These are phyloP conservation scores for Rhagonycha lutea DNA, from an alignment of 2,888 invertebrate genomes.

Conservation along the genomic window DNA sequence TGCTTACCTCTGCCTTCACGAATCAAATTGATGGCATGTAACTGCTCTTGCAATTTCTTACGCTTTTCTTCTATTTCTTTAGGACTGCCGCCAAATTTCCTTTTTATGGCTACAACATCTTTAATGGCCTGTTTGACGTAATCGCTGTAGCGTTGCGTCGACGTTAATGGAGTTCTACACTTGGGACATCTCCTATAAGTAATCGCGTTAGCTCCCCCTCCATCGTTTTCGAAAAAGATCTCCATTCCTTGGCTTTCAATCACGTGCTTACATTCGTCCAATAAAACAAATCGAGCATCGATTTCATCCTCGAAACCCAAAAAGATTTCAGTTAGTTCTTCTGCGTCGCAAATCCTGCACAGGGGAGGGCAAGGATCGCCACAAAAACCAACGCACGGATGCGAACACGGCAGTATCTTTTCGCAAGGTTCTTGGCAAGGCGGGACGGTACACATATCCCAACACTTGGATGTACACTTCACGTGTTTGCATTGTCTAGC, in stretches of 20 bases:
- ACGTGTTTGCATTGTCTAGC: conserved; percentile 56
- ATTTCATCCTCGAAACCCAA: conserved; percentile 57
- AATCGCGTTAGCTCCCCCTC: conserved; percentile 13
- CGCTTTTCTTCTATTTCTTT: neutral
- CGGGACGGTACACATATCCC: conserved; percentile 54
- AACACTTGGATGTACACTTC: conserved; percentile 56
- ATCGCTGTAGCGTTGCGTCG: conserved; percentile 55
- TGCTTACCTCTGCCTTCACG: no score
- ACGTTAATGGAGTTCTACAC: neutral
- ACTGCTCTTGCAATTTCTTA: no score
- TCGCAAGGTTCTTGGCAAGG: conserved; percentile 57
- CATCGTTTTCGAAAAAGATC: neutral
- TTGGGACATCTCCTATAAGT: neutral
- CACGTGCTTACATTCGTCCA: conserved; percentile 60
- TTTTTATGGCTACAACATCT: conserved; percentile 56
- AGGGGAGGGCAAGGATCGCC: conserved; percentile 68
- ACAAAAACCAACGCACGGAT: conserved; percentile 70
- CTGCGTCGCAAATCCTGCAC: conserved; percentile 63
- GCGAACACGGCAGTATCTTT: conserved; percentile 57
- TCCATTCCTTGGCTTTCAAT: conserved; percentile 58
- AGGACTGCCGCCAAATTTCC: conserved; percentile 51
- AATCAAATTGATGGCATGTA: no score
- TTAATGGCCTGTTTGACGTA: conserved; percentile 52
- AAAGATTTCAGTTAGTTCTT: conserved; percentile 54
- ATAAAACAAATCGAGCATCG: conserved; percentile 59